Percentiles rank a stretch among this genome's conserved stretches.
These are phyloP conservation scores for Mystacornis crossleyi DNA, from an alignment of 2,113 vertebrate genomes.

Conservation along the genomic window DNA sequence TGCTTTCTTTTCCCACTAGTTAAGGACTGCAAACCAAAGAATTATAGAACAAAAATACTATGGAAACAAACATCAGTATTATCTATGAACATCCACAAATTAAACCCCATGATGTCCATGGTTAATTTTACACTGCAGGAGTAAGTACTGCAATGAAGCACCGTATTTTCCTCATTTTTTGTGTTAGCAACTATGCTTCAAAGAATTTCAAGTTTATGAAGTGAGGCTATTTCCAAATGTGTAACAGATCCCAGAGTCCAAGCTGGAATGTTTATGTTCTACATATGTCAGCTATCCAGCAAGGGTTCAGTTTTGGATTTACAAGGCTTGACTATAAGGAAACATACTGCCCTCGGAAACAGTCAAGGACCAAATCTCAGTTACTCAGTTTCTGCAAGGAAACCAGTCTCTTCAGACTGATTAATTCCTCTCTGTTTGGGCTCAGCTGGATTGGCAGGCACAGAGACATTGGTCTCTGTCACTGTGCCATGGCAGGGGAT, in stretches of 20 bases:
- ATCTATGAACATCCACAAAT: slow-evolving; percentile 8
- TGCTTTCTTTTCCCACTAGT: background rate
- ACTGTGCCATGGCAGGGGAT: background rate
- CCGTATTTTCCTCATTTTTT: background rate
- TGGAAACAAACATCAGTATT: slow-evolving; percentile 8
- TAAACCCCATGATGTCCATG: background rate
- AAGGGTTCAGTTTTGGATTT: background rate
- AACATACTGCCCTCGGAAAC: background rate
- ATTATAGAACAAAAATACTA: background rate
- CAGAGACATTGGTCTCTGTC: background rate
- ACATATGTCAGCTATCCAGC: background rate
- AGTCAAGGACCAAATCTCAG: background rate
- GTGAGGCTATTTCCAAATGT: background rate
- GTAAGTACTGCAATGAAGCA: background rate
- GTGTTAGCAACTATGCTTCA: background rate
- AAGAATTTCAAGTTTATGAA: background rate
- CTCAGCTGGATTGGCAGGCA: background rate
- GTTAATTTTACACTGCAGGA: slow-evolving; percentile 6
- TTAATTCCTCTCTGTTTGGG: background rate
- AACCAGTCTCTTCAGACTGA: background rate
- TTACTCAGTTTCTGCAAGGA: background rate
- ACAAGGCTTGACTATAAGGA: background rate
- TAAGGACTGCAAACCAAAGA: slow-evolving; percentile 41
- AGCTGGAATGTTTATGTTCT: background rate
- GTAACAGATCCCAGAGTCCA: background rate